These are phyloP conservation scores for Periplaneta americana DNA, from an alignment of 1,140 invertebrate genomes.

Conservation along the genomic window DNA sequence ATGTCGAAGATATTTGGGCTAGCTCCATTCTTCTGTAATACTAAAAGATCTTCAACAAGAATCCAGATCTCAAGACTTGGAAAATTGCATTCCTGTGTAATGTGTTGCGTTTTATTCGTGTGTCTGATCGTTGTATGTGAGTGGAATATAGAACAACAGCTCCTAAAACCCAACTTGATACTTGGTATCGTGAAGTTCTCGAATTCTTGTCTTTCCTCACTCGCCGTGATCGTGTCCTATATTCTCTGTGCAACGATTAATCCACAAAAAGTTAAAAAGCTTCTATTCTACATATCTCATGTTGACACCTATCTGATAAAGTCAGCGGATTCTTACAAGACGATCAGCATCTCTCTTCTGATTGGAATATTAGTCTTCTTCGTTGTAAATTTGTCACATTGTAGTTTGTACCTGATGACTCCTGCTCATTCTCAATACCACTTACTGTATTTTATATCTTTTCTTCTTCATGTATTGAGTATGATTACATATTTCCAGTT, in stretches of 20 bases:
- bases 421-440: background rate
- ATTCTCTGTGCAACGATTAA: background rate
- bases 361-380: background rate
- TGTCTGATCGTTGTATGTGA: background rate
- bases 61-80: background rate
- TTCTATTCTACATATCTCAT: background rate
- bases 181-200: background rate
- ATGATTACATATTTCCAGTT: background rate
- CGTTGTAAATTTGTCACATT: background rate
- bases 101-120: background rate
- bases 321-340: background rate
- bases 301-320: background rate
- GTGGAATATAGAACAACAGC: background rate
- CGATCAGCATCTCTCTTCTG: background rate
- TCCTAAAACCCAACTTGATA: background rate
- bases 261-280: background rate
- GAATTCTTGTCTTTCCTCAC: background rate
- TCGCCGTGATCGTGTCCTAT: background rate
- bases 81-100: background rate
- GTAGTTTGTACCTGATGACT: background rate
- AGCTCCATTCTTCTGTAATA: background rate
- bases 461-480: background rate
- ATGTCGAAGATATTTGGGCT: background rate
- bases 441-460: background rate
- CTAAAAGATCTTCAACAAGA: background rate